Conservation (phyloP, 2,797 vertebrate species). For the Carduelis carduelis region DNA sequence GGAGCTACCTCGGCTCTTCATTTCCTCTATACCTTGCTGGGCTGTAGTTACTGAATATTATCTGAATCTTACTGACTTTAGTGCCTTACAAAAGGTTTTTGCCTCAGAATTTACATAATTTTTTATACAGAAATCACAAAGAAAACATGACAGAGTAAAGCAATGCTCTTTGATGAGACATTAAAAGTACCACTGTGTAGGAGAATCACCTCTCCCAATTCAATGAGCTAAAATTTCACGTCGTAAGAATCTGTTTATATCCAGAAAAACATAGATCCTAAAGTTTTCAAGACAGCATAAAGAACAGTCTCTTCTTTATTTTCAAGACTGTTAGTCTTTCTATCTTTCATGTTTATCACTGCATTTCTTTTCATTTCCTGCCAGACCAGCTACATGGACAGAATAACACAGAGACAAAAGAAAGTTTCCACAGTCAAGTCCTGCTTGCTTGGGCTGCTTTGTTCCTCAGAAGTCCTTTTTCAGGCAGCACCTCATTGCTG, state of each 20-base stretch:
- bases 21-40: background rate
- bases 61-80: background rate
- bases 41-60: background rate
- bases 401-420: background rate
- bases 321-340: background rate
- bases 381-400: background rate
- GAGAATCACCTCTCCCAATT: background rate
- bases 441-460: background rate
- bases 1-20: background rate
- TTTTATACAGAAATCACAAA: background rate
- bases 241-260: background rate
- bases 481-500: conserved; percentile 51
- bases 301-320: background rate
- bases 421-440: background rate
- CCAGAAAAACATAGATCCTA: background rate
- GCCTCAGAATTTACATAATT: background rate
- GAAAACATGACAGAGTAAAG: background rate
- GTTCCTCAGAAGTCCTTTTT: conserved; percentile 37
- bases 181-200: background rate
- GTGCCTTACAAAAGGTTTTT: background rate
- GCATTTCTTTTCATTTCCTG: background rate
- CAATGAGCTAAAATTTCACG: background rate
- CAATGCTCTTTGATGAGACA: background rate
- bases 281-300: background rate
- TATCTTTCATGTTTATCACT: background rate